A percentile compares a stretch with the other conserved stretches of the same genome.
Evolutionary conservation across 2,888 invertebrate genomes (phyloP).

Genomic region (Diplolepis rosae): DNA sequence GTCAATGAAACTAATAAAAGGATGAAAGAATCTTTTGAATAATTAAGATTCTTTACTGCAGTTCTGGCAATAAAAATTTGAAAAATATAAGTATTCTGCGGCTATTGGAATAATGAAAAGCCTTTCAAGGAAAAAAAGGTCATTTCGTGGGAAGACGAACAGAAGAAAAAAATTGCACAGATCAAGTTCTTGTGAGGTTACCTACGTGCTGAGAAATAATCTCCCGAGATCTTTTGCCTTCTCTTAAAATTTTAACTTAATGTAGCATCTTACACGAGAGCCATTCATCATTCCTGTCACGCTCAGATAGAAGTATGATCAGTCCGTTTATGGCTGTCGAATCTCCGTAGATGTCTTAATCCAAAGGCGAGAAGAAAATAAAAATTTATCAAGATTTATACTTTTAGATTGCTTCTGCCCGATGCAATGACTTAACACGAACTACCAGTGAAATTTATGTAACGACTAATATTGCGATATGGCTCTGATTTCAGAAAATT

Average conservation of each 20-base stretch:
- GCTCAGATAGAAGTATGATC: slow-evolving; percentile 10
- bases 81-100: too few species aligned
- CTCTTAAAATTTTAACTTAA: slow-evolving; percentile 14
- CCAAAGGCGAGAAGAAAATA: slow-evolving; percentile 48
- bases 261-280: not conserved
- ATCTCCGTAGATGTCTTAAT: slow-evolving; percentile 47
- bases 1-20: too few species aligned
- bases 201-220: slow-evolving; percentile 13
- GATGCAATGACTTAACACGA: not conserved
- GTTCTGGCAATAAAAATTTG: too few species aligned
- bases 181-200: slow-evolving; percentile 15
- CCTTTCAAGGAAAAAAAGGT: slow-evolving; percentile 8
- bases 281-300: slow-evolving; percentile 9
- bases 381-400: slow-evolving; percentile 47
- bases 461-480: not conserved
- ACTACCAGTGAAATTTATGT: not conserved
- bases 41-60: too few species aligned
- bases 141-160: not conserved
- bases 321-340: not conserved
- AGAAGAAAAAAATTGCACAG: not conserved
- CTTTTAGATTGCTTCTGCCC: not conserved
- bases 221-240: slow-evolving; percentile 1
- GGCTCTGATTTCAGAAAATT: slow-evolving; percentile 10
- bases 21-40: too few species aligned
- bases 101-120: slow-evolving; percentile 5